A percentile compares a stretch with the other conserved stretches of the same genome.
phyloP scores from a whole-genome alignment of 2,113 vertebrate genomes.

The Cacatua alba region DNA sequence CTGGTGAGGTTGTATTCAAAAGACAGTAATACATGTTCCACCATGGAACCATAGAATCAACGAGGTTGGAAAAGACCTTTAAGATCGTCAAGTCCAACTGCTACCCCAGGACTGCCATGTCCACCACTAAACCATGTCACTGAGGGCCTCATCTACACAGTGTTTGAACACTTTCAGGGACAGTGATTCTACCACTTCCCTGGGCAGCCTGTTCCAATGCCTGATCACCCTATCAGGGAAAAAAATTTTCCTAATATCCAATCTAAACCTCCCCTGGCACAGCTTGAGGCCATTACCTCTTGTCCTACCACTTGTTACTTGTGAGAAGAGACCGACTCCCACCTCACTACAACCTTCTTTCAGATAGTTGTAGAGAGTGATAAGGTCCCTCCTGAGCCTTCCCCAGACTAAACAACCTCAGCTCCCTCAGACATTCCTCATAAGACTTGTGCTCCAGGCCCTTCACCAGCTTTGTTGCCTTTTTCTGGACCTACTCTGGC shows the following conservation, averaged over 20 bases:
- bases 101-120: neutral
- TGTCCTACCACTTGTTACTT: neutral
- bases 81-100: neutral
- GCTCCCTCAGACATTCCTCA: neutral
- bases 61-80: neutral
- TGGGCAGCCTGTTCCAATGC: neutral
- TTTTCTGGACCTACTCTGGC: neutral
- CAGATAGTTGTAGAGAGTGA: neutral
- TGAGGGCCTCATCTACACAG: neutral
- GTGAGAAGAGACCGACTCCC: neutral
- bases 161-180: neutral
- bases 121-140: neutral
- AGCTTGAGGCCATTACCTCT: neutral
- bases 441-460: neutral
- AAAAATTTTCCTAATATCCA: neutral
- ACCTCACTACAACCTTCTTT: neutral
- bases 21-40: neutral
- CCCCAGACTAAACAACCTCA: neutral
- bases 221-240: neutral
- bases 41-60: neutral
- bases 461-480: neutral
- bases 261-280: neutral
- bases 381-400: neutral
- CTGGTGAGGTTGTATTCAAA: neutral
- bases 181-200: neutral